Evolutionary conservation across 2,113 vertebrate species (phyloP), one percentile per base, ranked within the genome.

Genomic region (Myocastor coypus): DNA sequence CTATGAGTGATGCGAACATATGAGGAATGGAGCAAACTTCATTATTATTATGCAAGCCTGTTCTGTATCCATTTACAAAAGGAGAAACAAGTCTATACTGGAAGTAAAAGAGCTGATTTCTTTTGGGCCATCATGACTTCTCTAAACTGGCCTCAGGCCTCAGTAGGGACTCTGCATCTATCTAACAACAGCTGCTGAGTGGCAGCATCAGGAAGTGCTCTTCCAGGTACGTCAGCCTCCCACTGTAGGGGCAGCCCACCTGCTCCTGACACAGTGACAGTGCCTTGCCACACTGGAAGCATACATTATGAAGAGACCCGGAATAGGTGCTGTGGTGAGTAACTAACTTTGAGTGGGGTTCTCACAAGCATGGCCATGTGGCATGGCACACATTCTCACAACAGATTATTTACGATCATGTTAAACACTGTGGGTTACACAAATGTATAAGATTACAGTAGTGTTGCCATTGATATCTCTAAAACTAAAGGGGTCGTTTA

Each of bases 221-320:
- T 69, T 81, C 81, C 94, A 94, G 77, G 40, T 75, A 86, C 40
- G 73, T 4, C 1, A 11, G 57, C 50, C 69, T 87, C 86, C 61
- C 89, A 50, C 77, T 42, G 10, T 24, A 55, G 64, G 52, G 46
- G 96, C 77, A 64, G 84, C 28, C 97, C 92, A 80, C 95, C 96
- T 97, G 97, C 86, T 97, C 52, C 63, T 86, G 88, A 83, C 82
- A 68, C 4, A 55, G 63, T 4, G 17, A 16, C 83, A 66, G 57
- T n/a, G 13, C 59, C 10, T 11, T 13, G 59, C n/a, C 63, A 63
- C 64, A 64, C 24, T 6, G 13, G 37, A 42, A 32, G 24, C 34
- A 1, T 1, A 50, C 46, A 17, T 42, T 50, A 40, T 30, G 59
- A 37, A 59, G 78, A 83, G 71, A 40, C 46, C 46, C 63, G 82